phyloP scores from a whole-genome alignment of 1,140 invertebrate species.

The Penaeus indicus region DNA sequence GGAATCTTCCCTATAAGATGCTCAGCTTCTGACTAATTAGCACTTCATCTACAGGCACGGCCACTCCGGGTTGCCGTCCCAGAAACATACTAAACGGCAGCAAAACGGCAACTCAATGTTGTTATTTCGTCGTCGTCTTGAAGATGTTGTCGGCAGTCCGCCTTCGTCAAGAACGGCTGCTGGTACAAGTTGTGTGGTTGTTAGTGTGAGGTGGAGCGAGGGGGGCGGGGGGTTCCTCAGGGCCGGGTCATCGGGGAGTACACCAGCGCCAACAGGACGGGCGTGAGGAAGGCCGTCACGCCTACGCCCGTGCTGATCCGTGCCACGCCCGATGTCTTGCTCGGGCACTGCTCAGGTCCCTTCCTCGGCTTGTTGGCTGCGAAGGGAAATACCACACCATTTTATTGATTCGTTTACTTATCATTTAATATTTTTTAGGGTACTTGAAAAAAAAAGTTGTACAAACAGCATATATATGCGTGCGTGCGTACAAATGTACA shows the following conservation, averaged over 20 bases:
- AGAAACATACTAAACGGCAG: constrained; percentile 56
- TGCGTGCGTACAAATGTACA: not conserved
- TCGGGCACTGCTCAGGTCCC: constrained; percentile 45
- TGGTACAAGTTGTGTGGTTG: constrained; percentile 41
- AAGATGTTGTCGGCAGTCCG: not conserved
- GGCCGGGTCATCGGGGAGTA: constrained; percentile 55
- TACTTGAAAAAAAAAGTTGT: too few relatives aligned
- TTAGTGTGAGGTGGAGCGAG: constrained; percentile 19
- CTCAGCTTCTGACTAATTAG: constrained; percentile 56
- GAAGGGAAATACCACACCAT: not conserved
- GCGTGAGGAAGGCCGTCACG: constrained; percentile 23
- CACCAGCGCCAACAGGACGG: not conserved
- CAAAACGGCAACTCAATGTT: constrained; percentile 50
- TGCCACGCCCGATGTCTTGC: not conserved
- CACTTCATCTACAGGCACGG: constrained; percentile 40
- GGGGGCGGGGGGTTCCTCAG: constrained; percentile 36
- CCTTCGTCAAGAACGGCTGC: constrained; percentile 27
- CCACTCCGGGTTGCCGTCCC: constrained; percentile 26
- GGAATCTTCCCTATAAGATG: constrained; percentile 44
- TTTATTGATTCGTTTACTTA: constrained; percentile 1
- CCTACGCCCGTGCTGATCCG: not conserved
- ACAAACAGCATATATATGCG: not conserved
- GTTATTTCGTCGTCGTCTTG: too few relatives aligned
- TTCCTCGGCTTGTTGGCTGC: constrained; percentile 44
- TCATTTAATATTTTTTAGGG: not conserved